Evolutionary conservation across 2,888 invertebrate species (phyloP), one percentile per base, ranked within the genome.

Genomic region (Hermaeophaga mercurialis): DNA sequence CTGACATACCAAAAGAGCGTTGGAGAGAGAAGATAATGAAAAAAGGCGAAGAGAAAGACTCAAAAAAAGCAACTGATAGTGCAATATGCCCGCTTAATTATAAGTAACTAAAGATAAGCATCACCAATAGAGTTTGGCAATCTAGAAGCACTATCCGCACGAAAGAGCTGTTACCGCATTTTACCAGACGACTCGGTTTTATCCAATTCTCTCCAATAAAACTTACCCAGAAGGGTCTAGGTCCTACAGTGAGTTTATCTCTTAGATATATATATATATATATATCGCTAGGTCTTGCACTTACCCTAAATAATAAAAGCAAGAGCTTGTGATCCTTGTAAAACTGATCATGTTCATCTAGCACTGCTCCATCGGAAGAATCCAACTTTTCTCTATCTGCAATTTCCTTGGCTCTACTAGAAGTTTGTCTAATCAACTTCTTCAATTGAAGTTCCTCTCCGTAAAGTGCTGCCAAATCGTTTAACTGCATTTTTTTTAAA

Each of bases 271-370:
- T 28, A 31, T 1, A 14, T 7, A 28, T 28, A 17, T 4, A 24
- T 11, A 12, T n/a, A n/a, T n/a, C n/a, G n/a, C n/a, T n/a, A n/a
- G n/a, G n/a, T n/a, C n/a, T n/a, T n/a, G 11, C 2, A 57, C 61
- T 64, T 67, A 76, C 75, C 62, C 84, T 78, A 69, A 87, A 86
- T 43, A 86, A 70, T 44, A 83, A 81, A 15, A 87, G 73, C 19
- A 87, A 74, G 49, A 86, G 71, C 69, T 87, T 86, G 68, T 87
- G 87, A 68, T 86, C 86, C 45, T 84, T 79, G 66, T 86, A 87
- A 75, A 87, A 87, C 70, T 85, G 84, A 68, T 86, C 85, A 69
- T 85, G 84, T 33, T 80, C 77, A 70, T 86, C 85, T 33, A 84
- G 81, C 3, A 81, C 81, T 65, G 82, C 79, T 2, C 84, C 84